Conservation (phyloP, 1,140 invertebrate species). For the Megathymus violae region DNA sequence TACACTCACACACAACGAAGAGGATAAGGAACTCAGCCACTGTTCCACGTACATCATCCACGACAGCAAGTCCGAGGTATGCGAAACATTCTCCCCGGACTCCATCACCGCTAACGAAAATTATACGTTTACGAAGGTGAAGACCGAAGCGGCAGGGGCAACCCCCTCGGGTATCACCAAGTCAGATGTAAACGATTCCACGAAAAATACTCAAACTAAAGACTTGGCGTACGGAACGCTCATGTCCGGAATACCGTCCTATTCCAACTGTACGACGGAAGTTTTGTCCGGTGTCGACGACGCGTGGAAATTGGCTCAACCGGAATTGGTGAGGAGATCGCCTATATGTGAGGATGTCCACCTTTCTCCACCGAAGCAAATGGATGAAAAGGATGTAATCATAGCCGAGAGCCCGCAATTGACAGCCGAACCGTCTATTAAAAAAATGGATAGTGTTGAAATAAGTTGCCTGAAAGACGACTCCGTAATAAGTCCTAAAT, state of each 20-base stretch:
- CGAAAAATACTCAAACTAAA: constrained; percentile 69
- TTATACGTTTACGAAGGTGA: constrained; percentile 72
- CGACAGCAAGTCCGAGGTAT: constrained; percentile 71
- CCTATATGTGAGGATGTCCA: constrained; percentile 48
- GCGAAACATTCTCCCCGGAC: constrained; percentile 72
- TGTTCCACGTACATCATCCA: constrained; percentile 76
- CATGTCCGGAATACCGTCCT: constrained; percentile 66
- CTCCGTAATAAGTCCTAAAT: constrained; percentile 39
- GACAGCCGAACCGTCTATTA: constrained; percentile 47
- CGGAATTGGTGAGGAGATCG: constrained; percentile 67
- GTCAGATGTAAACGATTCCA: constrained; percentile 67
- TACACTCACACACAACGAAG: constrained; percentile 70
- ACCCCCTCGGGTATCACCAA: constrained; percentile 60
- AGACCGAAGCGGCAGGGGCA: constrained; percentile 51
- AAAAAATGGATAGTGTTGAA: constrained; percentile 76
- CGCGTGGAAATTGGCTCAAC: constrained; percentile 63
- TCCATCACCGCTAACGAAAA: constrained; percentile 73
- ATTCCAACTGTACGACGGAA: constrained; percentile 75
- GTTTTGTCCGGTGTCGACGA: constrained; percentile 59
- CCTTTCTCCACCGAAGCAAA: constrained; percentile 52
- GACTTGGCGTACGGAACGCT: constrained; percentile 75
- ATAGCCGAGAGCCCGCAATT: constrained; percentile 50
- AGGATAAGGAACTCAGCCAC: constrained; percentile 69
- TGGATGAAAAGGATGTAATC: constrained; percentile 43
- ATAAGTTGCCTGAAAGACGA: constrained; percentile 64